Evolutionary conservation across 2,113 vertebrate species (phyloP).

Genomic region (Eira barbara): DNA sequence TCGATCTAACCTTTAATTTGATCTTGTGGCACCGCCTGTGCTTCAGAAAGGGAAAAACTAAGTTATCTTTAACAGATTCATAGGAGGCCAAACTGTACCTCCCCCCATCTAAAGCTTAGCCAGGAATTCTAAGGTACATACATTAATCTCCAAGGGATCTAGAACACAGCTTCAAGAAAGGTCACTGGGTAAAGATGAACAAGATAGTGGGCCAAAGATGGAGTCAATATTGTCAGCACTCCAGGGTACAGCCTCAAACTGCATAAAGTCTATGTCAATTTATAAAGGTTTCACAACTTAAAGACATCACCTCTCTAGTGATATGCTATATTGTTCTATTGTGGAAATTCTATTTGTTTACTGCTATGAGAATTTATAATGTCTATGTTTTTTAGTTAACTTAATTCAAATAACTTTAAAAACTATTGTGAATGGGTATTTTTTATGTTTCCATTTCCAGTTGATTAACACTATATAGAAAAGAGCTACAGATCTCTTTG

Average conservation of each 20-base stretch:
- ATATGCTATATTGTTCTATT: background rate
- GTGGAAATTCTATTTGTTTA: background rate
- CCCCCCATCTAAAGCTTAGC: background rate
- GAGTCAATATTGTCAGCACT: background rate
- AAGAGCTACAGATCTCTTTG: background rate
- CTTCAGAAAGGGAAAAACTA: background rate
- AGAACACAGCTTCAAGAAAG: background rate
- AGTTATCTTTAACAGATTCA: background rate
- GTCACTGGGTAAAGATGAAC: background rate
- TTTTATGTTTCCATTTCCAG: background rate
- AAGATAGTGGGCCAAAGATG: background rate
- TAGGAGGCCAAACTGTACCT: background rate
- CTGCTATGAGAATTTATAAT: background rate
- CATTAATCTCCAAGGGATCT: background rate
- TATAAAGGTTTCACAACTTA: background rate
- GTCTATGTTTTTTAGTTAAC: background rate
- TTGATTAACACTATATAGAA: background rate
- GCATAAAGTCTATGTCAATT: background rate
- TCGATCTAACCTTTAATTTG: background rate
- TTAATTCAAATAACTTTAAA: background rate
- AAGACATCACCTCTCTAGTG: background rate
- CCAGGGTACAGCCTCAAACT: background rate
- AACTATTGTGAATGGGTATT: background rate
- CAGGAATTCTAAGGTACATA: background rate
- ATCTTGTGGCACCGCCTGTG: background rate